Evolutionary conservation across 2,113 vertebrate genomes (phyloP), one percentile per base, ranked within the genome.

Genomic region (Gallinago jamesoni): DNA sequence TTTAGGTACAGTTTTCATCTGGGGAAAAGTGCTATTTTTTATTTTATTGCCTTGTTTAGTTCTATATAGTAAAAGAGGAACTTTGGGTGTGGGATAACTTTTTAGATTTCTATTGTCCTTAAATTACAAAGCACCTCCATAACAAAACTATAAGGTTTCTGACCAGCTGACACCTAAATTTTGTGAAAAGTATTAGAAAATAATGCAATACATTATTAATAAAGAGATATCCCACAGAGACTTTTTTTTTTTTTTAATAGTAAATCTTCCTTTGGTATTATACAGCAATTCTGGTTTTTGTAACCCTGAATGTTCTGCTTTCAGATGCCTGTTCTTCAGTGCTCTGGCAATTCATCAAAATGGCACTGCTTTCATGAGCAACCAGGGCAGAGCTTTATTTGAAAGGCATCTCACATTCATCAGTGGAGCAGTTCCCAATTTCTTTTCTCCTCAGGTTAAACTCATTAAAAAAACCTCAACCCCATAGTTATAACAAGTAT

Each of bases 261-360:
- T 21, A 88, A 45, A 60, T 73, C 24, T 70, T 50, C 16, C 24
- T 30, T 47, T 12, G n/a, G 28, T 33, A 83, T 22, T 63, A 66
- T 11, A 21, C 30, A 87, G 33, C n/a, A 52, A 25, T 85, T 67
- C 31, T 88, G 79, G 16, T 37, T 31, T 53, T 16, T 35, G 1
- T 28, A 64, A 89, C 17, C 39, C 20, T 6, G 14, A 52, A 37
- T 7, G 15, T 70, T 72, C 64, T 90, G 20, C 68, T 69, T 80
- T 52, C n/a, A 77, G 73, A 84, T 60, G 73, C 27, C 53, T 25
- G 7, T n/a, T 89, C 62, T 47, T 84, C 57, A 84, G 33, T 25
- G 73, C 77, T 53, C 48, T 33, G 39, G 60, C 76, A 90, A 89
- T 89, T 84, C 62, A 96, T 89, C 80, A 94, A 45, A 85, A 73